Conservation (phyloP, 2,797 vertebrate genomes). For the Peromyscus aztecus region DNA sequence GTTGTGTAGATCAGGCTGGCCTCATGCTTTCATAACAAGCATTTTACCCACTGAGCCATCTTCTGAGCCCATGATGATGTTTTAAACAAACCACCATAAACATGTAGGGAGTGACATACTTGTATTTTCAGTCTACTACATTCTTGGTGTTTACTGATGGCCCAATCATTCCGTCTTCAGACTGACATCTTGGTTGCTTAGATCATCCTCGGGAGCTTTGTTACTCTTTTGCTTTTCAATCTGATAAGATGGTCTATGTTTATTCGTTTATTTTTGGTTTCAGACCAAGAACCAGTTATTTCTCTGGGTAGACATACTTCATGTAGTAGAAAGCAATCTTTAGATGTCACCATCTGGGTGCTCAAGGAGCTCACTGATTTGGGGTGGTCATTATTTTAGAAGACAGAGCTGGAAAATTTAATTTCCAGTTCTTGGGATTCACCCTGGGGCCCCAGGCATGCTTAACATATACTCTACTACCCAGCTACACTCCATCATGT, state of each 20-base stretch:
- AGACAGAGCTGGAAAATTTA: background rate
- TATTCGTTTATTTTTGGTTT: background rate
- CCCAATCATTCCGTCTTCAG: background rate
- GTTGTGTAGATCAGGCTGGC: background rate
- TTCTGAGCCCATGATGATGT: background rate
- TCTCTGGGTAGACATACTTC: background rate
- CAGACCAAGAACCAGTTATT: background rate
- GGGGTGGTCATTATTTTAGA: background rate
- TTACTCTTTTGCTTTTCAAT: background rate
- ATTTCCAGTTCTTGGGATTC: background rate
- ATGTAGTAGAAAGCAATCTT: background rate
- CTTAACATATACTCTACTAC: background rate
- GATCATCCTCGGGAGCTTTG: background rate
- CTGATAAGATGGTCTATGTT: background rate
- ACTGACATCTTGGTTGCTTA: background rate
- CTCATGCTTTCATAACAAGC: background rate
- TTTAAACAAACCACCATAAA: background rate
- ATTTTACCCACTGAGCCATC: background rate
- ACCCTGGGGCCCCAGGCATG: background rate
- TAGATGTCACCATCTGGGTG: background rate
- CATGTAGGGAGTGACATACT: background rate
- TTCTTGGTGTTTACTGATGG: constrained; percentile 5
- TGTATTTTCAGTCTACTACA: background rate
- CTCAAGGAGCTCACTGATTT: background rate
- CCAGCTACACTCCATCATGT: background rate